Evolutionary conservation across 2,888 invertebrate species (phyloP).

Genomic region (Cylindroiulus punctatus): DNA sequence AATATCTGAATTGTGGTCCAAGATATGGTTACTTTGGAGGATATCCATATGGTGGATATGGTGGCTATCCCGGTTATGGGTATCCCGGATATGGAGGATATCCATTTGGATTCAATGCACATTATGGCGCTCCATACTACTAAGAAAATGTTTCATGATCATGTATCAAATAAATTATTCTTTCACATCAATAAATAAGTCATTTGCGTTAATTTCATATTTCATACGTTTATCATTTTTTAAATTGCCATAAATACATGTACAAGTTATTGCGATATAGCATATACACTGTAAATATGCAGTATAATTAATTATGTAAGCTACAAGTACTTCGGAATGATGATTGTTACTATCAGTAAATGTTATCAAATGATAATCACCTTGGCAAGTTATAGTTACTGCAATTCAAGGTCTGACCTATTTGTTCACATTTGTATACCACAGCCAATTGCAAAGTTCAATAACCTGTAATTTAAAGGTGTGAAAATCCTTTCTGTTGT

Average conservation of each 20-base stretch:
- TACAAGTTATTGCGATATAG: too few species aligned
- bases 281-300: too few species aligned
- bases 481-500: background rate
- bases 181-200: background rate
- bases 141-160: background rate
- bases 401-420: constrained; percentile 29
- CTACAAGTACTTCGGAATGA: too few species aligned
- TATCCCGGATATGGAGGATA: constrained; percentile 1
- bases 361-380: constrained; percentile 36
- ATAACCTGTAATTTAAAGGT: background rate
- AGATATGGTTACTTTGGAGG: background rate
- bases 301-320: too few species aligned
- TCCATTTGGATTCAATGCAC: background rate
- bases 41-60: background rate
- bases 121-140: background rate
- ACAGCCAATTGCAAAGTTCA: background rate
- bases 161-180: background rate
- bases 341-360: background rate
- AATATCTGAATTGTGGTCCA: background rate
- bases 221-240: too few species aligned
- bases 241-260: too few species aligned
- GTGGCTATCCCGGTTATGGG: background rate
- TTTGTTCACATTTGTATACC: background rate
- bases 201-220: background rate
- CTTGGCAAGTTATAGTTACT: background rate